Conservation (phyloP, 2,113 vertebrate species). For the Triplophysa dalaica region DNA sequence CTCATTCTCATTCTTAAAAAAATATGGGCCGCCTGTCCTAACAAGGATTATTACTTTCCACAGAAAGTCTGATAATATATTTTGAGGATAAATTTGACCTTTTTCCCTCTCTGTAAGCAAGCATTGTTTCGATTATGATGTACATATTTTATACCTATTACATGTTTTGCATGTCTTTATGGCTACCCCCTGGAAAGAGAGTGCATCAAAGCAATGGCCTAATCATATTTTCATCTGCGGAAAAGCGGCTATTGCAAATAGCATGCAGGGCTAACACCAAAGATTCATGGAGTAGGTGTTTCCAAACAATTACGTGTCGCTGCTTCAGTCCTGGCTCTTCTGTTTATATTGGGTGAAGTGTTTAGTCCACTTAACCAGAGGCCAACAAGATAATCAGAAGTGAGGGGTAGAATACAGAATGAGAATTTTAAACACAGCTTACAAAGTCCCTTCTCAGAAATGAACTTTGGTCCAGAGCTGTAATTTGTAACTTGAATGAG, state of each 20-base stretch:
- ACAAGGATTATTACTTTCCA: constrained; percentile 32
- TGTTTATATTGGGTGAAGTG: constrained; percentile 7
- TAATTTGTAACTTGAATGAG: neutral
- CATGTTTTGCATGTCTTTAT: constrained; percentile 55
- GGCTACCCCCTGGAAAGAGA: constrained; percentile 42
- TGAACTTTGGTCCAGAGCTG: neutral
- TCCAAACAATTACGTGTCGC: constrained; percentile 6
- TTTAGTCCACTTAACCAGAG: constrained; percentile 29
- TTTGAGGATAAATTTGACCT: constrained; percentile 61
- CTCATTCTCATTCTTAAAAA: constrained; percentile 46
- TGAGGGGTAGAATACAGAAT: neutral
- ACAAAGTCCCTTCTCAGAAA: neutral
- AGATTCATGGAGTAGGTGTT: constrained; percentile 8
- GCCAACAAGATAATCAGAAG: neutral
- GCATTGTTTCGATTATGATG: constrained; percentile 60
- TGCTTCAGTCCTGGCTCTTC: constrained; percentile 7
- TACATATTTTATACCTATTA: constrained; percentile 62
- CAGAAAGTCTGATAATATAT: constrained; percentile 47
- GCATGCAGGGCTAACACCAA: constrained; percentile 1
- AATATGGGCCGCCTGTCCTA: constrained; percentile 49
- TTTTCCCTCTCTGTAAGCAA: constrained; percentile 40
- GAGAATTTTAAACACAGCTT: neutral
- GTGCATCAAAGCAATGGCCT: constrained; percentile 35
- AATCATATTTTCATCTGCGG: constrained; percentile 21
- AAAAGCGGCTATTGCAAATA: constrained; percentile 22